Evolutionary conservation across 23 tunicate species (phyloP), one percentile per base, ranked within the genome.

Genomic region (Botrylloides violaceus): DNA sequence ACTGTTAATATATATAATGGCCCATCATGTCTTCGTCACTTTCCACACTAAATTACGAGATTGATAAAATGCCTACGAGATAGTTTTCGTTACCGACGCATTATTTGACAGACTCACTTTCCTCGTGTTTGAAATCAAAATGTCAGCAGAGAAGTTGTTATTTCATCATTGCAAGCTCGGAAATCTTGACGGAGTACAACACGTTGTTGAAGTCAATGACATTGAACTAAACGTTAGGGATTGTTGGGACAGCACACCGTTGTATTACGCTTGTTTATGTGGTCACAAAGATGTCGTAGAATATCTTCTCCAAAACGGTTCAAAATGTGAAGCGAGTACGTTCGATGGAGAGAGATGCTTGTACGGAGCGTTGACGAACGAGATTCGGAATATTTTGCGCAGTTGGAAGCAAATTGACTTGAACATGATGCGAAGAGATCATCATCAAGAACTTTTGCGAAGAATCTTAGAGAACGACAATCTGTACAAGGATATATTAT

Each of bases 311-410:
- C 71, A 80, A 37, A 80, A 80, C 31, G 85, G 85, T 9, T 60
- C 85, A 3, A 80, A 66, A 62, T 80, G 85, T 58, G 73, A 55
- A 32, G 85, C 79, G 1, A 80, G 70, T 50, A 83, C 77, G 21
- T 83, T 83, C 70, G 91, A 83, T 68, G 91, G 91, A 23, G 91
- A 83, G 37, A 39, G 91, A 39, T 83, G 91, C 37, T 43, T 83
- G 29, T 83, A 83, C 59, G 91, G 91, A 18, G 91, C 91, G 32
- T 60, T 83, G 23, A 83, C 91, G 15, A 64, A 83, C 58, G 91
- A 83, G 20, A 83, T 83, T 3, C 76, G 71, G 38, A 61, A 49
- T 43, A 49, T 80, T n/a, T 28, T 80, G 4, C 60, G 53, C 36
- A 80, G 33, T 31, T 80, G 85, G 85, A 80, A 80, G 43, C 85